Conservation (phyloP, 2,888 invertebrate genomes). For the Carcina quercana region DNA sequence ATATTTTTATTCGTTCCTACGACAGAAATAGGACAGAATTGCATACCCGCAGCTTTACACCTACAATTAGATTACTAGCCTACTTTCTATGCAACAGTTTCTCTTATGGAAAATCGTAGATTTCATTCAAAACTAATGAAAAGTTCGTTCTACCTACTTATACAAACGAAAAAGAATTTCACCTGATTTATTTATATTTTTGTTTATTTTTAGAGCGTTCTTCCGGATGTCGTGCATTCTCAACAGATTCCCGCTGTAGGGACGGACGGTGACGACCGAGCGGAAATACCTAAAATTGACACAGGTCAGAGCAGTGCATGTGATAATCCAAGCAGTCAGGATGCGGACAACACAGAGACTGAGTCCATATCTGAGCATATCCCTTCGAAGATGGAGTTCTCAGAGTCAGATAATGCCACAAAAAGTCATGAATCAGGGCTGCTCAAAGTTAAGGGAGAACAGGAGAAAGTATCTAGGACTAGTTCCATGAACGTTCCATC, state of each 20-base stretch:
- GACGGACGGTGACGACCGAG: constrained; percentile 34
- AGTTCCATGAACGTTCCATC: constrained; percentile 33
- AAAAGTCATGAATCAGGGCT: constrained; percentile 23
- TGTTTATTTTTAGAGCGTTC: constrained; percentile 71
- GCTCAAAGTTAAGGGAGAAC: constrained; percentile 30
- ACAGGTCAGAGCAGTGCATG: constrained; percentile 26
- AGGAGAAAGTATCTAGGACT: constrained; percentile 29
- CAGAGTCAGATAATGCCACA: constrained; percentile 38
- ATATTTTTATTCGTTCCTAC: constrained; percentile 43
- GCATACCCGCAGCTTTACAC: constrained; percentile 38
- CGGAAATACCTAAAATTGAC: constrained; percentile 28
- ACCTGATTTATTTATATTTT: constrained; percentile 42
- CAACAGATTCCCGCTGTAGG: constrained; percentile 56
- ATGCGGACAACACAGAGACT: constrained; percentile 42
- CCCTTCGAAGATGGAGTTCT: constrained; percentile 51
- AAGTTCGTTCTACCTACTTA: constrained; percentile 13
- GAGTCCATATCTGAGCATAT: constrained; percentile 65
- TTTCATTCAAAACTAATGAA: constrained; percentile 16
- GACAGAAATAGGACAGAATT: constrained; percentile 53
- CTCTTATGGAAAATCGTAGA: constrained; percentile 2
- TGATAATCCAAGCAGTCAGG: constrained; percentile 22
- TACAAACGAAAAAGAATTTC: constrained; percentile 17
- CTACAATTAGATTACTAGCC: constrained; percentile 20
- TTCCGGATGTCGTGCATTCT: constrained; percentile 72
- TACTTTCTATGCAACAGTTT: constrained; percentile 11